Percentiles rank a stretch among this genome's conserved stretches.
Conservation (phyloP, 2,113 vertebrate genomes). For the Fregetta grallaria region DNA sequence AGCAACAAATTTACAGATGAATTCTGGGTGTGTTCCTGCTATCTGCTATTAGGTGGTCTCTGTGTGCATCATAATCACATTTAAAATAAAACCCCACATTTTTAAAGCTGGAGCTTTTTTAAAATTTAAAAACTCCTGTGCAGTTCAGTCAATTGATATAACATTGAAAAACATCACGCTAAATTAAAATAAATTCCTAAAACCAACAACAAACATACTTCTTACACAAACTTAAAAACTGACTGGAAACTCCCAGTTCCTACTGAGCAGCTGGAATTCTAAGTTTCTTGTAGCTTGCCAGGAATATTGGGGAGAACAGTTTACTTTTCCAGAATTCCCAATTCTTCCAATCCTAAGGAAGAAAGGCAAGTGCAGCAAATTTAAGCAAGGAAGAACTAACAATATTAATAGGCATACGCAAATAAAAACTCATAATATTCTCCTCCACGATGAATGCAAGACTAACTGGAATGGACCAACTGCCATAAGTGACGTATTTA, state of each 20-base stretch:
- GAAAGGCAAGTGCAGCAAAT: background rate
- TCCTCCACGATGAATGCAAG: background rate
- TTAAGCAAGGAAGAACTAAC: background rate
- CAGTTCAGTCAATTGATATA: background rate
- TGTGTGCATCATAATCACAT: background rate
- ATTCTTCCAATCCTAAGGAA: background rate
- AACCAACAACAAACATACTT: background rate
- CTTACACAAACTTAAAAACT: background rate
- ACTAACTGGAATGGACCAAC: background rate
- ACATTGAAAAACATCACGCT: fast-evolving
- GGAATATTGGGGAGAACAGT: background rate
- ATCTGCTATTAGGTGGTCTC: background rate
- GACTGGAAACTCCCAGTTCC: background rate
- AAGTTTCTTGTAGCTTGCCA: background rate
- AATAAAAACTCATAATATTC: fast-evolving
- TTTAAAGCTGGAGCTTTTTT: background rate
- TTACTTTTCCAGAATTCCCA: background rate
- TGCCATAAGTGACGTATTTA: background rate
- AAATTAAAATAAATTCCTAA: background rate
- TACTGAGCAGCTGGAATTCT: background rate
- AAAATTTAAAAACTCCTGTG: background rate
- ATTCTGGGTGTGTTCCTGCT: background rate
- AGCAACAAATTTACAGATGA: background rate
- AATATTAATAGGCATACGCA: background rate
- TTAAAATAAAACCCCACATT: background rate